phyloP scores from a whole-genome alignment of 2,113 vertebrate genomes.

The Podarcis raffonei region DNA sequence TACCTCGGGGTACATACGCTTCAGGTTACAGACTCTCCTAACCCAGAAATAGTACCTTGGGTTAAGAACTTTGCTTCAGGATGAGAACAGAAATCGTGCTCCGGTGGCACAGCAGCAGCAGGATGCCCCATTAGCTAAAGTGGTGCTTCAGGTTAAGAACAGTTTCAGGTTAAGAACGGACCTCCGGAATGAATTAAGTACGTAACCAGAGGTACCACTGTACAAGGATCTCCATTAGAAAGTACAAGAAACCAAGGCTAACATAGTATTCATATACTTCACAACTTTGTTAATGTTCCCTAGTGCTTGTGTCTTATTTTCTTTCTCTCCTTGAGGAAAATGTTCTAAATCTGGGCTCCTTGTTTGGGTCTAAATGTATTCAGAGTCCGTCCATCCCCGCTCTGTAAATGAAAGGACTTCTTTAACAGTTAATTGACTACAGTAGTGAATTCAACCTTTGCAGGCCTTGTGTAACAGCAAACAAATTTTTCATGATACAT shows the following conservation, averaged over 20 bases:
- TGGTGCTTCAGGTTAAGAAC: too few relatives aligned
- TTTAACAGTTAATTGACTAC: neutral
- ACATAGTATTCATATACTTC: neutral
- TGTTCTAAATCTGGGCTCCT: neutral
- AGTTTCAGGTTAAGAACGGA: too few relatives aligned
- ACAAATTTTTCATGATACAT: neutral
- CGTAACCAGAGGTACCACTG: too few relatives aligned
- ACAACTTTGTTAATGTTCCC: neutral
- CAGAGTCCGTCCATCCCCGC: neutral
- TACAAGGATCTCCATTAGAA: neutral
- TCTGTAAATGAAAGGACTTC: neutral
- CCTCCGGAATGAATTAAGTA: too few relatives aligned
- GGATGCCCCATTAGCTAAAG: too few relatives aligned
- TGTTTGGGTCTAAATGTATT: neutral
- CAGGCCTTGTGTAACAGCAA: rapidly evolving
- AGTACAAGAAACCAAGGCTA: neutral
- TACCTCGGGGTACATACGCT: too few relatives aligned
- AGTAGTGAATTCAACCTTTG: neutral
- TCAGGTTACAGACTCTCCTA: too few relatives aligned
- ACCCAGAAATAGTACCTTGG: too few relatives aligned
- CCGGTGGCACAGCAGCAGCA: too few relatives aligned
- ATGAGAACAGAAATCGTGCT: too few relatives aligned
- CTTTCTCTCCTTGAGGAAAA: too few relatives aligned
- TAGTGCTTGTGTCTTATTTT: neutral
- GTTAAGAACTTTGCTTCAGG: too few relatives aligned